Percentiles rank a stretch among this genome's conserved stretches.
Conservation (phyloP, 2,797 vertebrate species). For the Discoglossus pictus region DNA sequence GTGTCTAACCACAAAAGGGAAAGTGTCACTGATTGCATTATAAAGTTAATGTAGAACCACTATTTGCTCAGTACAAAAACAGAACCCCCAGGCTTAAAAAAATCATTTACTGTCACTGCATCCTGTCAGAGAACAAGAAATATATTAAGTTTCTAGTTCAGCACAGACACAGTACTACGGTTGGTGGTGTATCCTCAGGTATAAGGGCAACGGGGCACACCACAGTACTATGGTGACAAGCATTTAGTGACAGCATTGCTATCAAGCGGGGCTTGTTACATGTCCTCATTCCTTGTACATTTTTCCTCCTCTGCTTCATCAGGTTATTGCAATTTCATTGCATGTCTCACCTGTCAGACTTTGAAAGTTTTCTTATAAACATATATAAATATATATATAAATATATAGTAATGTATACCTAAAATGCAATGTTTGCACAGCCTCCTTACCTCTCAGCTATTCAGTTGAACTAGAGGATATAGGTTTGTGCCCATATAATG, state of each 20-base stretch:
- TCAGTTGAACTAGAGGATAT: not conserved
- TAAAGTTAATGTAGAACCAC: too few species aligned
- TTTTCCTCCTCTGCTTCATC: not conserved
- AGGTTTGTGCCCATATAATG: too few species aligned
- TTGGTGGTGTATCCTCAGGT: too few species aligned
- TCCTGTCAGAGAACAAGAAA: too few species aligned
- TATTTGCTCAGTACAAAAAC: too few species aligned
- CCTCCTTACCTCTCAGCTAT: slow-evolving; percentile 41
- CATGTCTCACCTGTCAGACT: slow-evolving; percentile 17
- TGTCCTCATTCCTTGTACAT: slow-evolving; percentile 26
- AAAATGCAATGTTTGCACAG: slow-evolving; percentile 41
- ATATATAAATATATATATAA: slow-evolving; percentile 29
- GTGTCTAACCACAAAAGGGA: too few species aligned
- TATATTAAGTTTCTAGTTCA: too few species aligned
- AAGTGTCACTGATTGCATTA: too few species aligned
- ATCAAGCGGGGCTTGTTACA: slow-evolving; percentile 25
- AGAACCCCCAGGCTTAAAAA: too few species aligned
- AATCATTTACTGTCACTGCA: too few species aligned
- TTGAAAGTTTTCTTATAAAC: not conserved
- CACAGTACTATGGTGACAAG: not conserved
- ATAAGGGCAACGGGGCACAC: too few species aligned
- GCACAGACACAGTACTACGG: too few species aligned
- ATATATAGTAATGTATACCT: slow-evolving; percentile 33
- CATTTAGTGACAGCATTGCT: slow-evolving; percentile 39
- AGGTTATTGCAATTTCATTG: slow-evolving; percentile 24